Base-by-base conservation (phyloP, 2,113 vertebrate species). In the Ptyas mucosa region DNA sequence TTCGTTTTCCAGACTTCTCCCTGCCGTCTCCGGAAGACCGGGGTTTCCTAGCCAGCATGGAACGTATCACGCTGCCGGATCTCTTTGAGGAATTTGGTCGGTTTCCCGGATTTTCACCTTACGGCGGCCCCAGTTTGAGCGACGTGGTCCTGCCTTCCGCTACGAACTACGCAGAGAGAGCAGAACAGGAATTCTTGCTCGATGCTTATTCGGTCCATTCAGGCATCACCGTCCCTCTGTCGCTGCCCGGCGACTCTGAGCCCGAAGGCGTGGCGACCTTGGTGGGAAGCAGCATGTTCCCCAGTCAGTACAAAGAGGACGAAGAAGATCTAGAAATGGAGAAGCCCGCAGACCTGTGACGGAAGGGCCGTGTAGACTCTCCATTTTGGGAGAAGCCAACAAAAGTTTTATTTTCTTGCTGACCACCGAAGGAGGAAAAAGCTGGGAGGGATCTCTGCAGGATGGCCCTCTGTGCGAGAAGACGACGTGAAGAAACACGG, bases 211-310 rank as follows among this genome's bases (percentile, higher is more conserved):
- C 52, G 15, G 7, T 87, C 18, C 58, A 12, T 3, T 57, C 88
- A 0, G 61, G 91, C 21, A 3, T 39, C 15, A 21, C 91, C 10
- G 51, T 43, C 29, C 81, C 57, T 1, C 49, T 87, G 11, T 10
- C 39, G 9, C 18, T 85, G 12, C 18, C 91, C 8, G 57, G 12
- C 8, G 93, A 92, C 8, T 4, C 43, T 1, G 90, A 43, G 7
- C 8, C 11, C 0, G 96, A 94, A 15, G 96, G 94, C n/a, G 97
- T 95, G 0, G 96, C 97, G 49, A 96, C 96, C 87, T 93, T 97
- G 10, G 96, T 97, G 87, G 96, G 97, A 46, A 95, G 94, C 94
- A 97, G 97, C 89, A 96, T 97, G 94, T 97, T 97, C 24, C 97
- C 97, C 55, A 97, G 97, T 12, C 96, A 97, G 88, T 97, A 96